phyloP scores from a whole-genome alignment of 2,888 invertebrate species.

The Rambutsinella grinnellia region DNA sequence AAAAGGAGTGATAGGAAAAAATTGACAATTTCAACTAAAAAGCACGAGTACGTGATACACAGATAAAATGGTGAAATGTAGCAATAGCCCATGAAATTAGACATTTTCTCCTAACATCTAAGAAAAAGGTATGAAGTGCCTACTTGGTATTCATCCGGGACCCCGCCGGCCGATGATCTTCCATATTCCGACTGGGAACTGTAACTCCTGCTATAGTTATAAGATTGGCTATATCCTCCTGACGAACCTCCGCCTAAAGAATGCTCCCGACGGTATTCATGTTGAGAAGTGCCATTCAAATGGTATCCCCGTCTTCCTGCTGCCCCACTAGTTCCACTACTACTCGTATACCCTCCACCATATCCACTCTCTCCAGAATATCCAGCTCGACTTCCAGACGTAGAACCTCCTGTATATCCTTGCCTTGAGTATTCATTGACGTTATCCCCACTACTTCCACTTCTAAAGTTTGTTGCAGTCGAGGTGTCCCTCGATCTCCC shows the following conservation, averaged over 20 bases:
- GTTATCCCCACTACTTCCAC: not conserved
- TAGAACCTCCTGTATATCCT: not conserved
- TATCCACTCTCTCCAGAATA: conserved; percentile 2
- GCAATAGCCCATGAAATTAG: conserved; percentile 49
- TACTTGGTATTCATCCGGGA: conserved; percentile 61
- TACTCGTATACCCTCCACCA: conserved; percentile 13
- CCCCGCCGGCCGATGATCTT: conserved; percentile 37
- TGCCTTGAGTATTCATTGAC: not conserved
- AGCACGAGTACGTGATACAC: not conserved
- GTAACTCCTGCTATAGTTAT: conserved; percentile 55
- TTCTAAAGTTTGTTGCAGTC: not conserved
- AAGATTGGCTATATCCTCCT: conserved; percentile 52
- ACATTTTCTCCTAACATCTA: conserved; percentile 14
- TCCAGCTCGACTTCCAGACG: not conserved
- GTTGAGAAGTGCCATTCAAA: conserved; percentile 44
- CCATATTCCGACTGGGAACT: conserved; percentile 41
- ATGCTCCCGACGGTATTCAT: conserved; percentile 50
- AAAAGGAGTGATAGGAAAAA: conserved; percentile 13
- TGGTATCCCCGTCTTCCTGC: conserved; percentile 16
- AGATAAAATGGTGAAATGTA: conserved; percentile 3
- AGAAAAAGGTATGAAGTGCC: not conserved
- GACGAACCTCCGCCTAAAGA: conserved; percentile 45
- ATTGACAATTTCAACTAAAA: conserved; percentile 14
- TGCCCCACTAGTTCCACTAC: conserved; percentile 45
- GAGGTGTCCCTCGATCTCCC: not conserved